Evolutionary conservation across 2,113 vertebrate genomes (phyloP).

Genomic region (Python bivittatus): DNA sequence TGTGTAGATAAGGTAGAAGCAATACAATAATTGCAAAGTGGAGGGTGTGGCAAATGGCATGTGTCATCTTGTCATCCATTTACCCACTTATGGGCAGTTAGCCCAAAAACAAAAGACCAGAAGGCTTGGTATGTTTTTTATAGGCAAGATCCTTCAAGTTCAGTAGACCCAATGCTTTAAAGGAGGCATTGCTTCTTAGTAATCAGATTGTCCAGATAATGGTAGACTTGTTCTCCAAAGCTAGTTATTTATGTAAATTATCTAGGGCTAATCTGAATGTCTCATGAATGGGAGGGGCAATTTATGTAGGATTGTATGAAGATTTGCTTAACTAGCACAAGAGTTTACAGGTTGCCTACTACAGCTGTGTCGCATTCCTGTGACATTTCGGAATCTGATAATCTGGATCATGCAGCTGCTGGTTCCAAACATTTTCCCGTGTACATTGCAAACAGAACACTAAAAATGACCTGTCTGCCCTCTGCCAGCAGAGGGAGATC

Average conservation of each 20-base stretch:
- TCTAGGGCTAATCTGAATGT: background rate
- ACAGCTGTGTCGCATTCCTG: background rate
- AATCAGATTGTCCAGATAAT: background rate
- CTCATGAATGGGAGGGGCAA: background rate
- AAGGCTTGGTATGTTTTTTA: no score
- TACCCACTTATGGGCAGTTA: background rate
- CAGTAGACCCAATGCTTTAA: background rate
- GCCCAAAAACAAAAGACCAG: background rate
- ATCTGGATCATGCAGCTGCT: background rate
- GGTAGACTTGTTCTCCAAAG: background rate
- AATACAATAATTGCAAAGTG: background rate
- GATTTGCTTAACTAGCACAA: background rate
- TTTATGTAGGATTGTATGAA: background rate
- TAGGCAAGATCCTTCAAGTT: background rate
- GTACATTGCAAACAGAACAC: background rate
- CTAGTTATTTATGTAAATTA: background rate
- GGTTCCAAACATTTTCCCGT: background rate
- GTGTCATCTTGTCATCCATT: background rate
- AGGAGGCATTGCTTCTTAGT: background rate
- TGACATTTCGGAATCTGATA: background rate
- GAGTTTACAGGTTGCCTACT: background rate
- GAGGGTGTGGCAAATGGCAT: background rate
- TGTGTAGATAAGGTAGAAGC: background rate
- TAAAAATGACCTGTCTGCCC: background rate
- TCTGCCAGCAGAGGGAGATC: slow-evolving; percentile 12